Evolutionary conservation across 2,797 vertebrate genomes (phyloP).

Genomic region (Anguilla anguilla): DNA sequence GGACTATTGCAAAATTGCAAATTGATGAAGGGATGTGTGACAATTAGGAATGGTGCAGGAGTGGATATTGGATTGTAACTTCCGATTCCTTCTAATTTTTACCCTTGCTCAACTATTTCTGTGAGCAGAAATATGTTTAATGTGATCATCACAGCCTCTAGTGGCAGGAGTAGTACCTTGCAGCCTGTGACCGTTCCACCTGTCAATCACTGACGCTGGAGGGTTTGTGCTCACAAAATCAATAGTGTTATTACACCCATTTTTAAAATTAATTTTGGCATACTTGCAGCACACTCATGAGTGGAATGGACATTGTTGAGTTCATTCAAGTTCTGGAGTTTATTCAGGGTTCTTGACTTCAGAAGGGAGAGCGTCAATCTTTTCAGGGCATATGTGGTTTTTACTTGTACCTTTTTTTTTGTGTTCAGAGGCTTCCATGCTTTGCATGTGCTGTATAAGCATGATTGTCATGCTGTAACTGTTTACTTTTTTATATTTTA

Average conservation of each 20-base stretch:
- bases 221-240: not conserved
- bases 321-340: not conserved
- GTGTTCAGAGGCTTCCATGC: not conserved
- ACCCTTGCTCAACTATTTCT: no score
- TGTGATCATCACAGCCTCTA: conserved; percentile 29
- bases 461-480: not conserved
- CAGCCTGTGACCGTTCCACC: conserved; percentile 14
- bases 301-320: not conserved
- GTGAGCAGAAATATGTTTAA: not conserved
- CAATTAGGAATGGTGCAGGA: no score
- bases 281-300: not conserved
- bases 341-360: not conserved
- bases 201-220: not conserved
- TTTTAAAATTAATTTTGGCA: not conserved
- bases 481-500: not conserved
- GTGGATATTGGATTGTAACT: no score
- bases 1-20: not conserved
- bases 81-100: no score
- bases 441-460: not conserved
- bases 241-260: not conserved
- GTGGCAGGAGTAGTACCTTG: conserved; percentile 22
- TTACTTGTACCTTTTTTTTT: not conserved
- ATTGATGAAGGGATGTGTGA: not conserved
- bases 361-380: not conserved
- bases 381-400: not conserved